phyloP scores from a whole-genome alignment of 2,797 vertebrate genomes.

The Onychomys torridus region DNA sequence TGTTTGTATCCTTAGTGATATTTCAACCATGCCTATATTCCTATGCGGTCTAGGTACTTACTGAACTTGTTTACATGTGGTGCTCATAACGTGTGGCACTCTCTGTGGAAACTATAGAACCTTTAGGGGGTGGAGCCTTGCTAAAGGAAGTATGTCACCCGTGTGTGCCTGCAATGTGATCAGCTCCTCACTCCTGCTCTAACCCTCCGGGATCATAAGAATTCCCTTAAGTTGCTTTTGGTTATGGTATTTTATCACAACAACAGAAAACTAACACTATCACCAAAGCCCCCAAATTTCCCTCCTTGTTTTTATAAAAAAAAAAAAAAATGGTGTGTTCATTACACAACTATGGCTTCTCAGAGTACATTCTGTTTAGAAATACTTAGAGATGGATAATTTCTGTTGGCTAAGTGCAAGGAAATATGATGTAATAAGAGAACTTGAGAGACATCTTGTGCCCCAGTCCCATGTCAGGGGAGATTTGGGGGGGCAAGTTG shows the following conservation, averaged over 20 bases:
- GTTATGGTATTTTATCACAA: neutral
- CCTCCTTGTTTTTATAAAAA: neutral
- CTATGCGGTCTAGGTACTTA: neutral
- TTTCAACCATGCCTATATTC: neutral
- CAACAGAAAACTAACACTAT: neutral
- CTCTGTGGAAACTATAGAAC: neutral
- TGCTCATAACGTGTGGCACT: neutral
- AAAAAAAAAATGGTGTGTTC: neutral
- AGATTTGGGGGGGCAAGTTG: neutral
- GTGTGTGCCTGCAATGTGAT: too few relatives aligned
- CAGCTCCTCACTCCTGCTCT: neutral
- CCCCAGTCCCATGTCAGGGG: neutral
- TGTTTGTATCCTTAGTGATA: neutral
- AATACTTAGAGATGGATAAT: neutral
- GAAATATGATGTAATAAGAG: neutral
- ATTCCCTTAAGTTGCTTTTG: neutral
- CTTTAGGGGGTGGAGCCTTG: neutral
- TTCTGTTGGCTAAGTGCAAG: neutral
- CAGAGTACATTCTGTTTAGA: constrained; percentile 6
- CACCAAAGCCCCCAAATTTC: neutral
- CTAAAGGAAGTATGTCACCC: neutral
- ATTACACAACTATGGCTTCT: neutral
- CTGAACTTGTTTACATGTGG: neutral
- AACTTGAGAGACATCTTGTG: neutral
- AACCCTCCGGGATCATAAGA: neutral